These are phyloP conservation scores for Cylas formicarius DNA, from an alignment of 1,140 invertebrate genomes.

Conservation along the genomic window DNA sequence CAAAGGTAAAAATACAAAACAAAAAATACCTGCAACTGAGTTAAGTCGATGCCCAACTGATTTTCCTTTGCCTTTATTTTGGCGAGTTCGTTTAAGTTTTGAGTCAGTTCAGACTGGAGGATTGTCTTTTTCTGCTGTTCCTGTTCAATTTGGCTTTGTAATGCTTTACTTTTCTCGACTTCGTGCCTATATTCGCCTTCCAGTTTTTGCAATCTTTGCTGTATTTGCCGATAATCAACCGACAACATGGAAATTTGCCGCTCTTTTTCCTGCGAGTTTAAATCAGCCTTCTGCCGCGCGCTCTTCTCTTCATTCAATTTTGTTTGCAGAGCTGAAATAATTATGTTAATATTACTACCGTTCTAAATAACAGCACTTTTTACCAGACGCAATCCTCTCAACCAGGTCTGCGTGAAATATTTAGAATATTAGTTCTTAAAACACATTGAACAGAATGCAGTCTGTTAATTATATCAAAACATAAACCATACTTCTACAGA, in stretches of 20 bases:
- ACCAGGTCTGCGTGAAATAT: conserved; percentile 4
- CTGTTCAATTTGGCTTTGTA: conserved; percentile 81
- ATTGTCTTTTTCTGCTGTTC: conserved; percentile 73
- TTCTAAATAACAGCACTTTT: background rate
- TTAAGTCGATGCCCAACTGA: conserved; percentile 64
- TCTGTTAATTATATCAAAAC: too few relatives aligned
- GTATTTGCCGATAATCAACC: conserved; percentile 87
- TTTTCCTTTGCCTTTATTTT: conserved; percentile 68
- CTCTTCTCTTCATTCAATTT: conserved; percentile 88
- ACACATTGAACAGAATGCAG: too few relatives aligned
- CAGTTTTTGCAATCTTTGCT: conserved; percentile 80
- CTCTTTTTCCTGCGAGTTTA: conserved; percentile 82
- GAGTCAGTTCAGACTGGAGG: conserved; percentile 65
- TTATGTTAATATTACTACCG: conserved; percentile 10
- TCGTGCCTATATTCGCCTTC: conserved; percentile 85
- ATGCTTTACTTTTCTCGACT: conserved; percentile 74
- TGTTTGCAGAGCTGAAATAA: conserved; percentile 68
- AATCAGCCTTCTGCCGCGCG: conserved; percentile 73
- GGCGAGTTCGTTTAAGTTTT: conserved; percentile 63
- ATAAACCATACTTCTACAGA: too few relatives aligned
- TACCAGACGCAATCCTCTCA: background rate
- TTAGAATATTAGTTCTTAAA: too few relatives aligned
- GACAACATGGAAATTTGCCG: conserved; percentile 89
- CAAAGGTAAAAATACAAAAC: conserved; percentile 1
- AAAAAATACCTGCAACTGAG: conserved; percentile 48